Conservation (phyloP, 64 coral and sea anemone genomes). For the Actinia equina region DNA sequence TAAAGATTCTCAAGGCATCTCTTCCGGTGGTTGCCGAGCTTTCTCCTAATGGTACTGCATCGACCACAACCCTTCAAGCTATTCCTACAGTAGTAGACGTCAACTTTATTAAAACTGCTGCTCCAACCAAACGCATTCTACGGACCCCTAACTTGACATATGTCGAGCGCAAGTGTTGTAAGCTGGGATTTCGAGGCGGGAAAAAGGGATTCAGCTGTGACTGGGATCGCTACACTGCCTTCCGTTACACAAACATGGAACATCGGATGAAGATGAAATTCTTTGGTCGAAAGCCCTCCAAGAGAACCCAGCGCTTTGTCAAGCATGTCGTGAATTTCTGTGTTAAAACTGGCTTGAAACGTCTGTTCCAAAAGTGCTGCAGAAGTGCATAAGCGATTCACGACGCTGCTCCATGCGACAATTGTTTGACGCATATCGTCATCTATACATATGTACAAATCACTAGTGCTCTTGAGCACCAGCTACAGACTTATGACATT, state of each 20-base stretch:
- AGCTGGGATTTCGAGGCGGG: background rate
- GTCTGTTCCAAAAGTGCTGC: slow-evolving; percentile 14
- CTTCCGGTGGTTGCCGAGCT: background rate
- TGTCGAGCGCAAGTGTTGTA: slow-evolving; percentile 17
- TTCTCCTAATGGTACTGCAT: background rate
- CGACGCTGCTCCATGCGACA: no score
- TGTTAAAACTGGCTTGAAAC: slow-evolving; percentile 12
- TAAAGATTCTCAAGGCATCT: background rate
- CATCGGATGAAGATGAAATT: slow-evolving; percentile 34
- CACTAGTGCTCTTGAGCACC: background rate
- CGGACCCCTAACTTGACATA: background rate
- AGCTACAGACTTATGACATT: background rate
- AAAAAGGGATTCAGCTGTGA: slow-evolving; percentile 6
- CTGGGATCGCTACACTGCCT: background rate
- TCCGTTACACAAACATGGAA: slow-evolving; percentile 17
- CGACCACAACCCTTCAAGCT: background rate
- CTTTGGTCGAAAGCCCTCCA: slow-evolving; percentile 18
- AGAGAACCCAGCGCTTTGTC: slow-evolving; percentile 3
- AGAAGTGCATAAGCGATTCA: background rate
- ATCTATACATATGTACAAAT: background rate
- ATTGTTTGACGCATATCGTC: background rate
- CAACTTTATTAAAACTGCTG: background rate
- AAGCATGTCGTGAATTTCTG: background rate
- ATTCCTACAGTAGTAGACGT: background rate
- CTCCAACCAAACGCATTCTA: background rate